These are phyloP conservation scores for Nanger granti DNA, from an alignment of 2,113 vertebrate genomes.

Conservation along the genomic window DNA sequence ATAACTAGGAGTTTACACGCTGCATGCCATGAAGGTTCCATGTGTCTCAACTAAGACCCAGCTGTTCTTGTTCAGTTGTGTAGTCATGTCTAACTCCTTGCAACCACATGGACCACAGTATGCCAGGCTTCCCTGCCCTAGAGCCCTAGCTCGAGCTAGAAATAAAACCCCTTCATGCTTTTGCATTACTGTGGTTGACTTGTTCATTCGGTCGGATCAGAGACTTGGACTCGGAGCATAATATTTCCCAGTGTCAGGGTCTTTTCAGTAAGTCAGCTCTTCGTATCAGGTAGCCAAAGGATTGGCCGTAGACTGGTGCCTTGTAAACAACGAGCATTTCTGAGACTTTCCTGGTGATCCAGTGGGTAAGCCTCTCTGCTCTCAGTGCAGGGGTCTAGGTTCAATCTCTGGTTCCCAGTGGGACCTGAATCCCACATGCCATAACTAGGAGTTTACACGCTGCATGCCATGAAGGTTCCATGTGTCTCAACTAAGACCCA, in stretches of 20 bases:
- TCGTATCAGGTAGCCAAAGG: neutral
- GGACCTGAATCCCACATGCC: neutral
- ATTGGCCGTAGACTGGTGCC: neutral
- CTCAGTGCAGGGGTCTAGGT: neutral
- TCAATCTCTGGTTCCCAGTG: neutral
- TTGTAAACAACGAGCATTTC: neutral
- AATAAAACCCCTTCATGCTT: too few relatives aligned
- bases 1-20: fast-evolving
- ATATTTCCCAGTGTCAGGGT: neutral
- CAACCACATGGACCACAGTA: fast-evolving
- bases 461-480: neutral
- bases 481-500: neutral
- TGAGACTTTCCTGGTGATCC: neutral
- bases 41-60: neutral
- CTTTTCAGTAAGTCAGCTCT: neutral
- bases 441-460: fast-evolving
- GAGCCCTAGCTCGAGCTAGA: too few relatives aligned
- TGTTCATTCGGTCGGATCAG: too few relatives aligned
- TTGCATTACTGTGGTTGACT: too few relatives aligned
- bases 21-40: neutral
- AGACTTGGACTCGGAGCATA: too few relatives aligned
- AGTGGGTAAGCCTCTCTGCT: fast-evolving
- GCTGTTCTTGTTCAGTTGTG: fast-evolving
- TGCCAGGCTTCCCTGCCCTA: neutral
- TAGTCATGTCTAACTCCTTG: neutral